Conservation (phyloP, 1,140 invertebrate genomes). For the Eriocheir sinensis region DNA sequence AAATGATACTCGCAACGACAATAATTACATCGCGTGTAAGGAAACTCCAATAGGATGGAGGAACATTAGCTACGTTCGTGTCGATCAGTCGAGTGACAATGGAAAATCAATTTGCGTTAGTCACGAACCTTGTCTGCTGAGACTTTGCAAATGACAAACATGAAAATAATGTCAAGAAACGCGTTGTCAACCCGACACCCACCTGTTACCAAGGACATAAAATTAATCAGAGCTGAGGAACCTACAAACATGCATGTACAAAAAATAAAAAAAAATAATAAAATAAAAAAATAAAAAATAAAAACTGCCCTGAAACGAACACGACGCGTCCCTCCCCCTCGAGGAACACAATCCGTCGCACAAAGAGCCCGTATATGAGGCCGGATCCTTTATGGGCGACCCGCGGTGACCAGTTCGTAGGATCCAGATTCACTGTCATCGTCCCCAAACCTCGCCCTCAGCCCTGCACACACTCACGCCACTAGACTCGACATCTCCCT, state of each 20-base stretch:
- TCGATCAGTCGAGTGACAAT: background rate
- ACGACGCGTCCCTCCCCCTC: background rate
- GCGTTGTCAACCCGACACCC: no score
- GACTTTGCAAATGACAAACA: no score
- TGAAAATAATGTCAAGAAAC: no score
- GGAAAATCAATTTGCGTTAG: background rate
- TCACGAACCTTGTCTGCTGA: background rate
- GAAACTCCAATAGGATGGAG: background rate
- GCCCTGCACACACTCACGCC: background rate
- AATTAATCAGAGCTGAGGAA: no score
- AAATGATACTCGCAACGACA: background rate
- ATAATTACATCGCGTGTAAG: constrained; percentile 1
- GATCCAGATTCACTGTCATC: constrained; percentile 1
- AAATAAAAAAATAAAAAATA: no score
- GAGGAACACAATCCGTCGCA: constrained; percentile 36
- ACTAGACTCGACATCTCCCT: no score
- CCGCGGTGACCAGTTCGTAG: constrained; percentile 37
- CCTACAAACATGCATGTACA: no score
- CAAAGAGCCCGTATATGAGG: constrained; percentile 54
- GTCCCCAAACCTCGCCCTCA: background rate
- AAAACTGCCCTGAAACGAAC: no score
- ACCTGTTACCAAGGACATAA: no score
- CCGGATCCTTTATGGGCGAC: background rate
- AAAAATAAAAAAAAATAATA: no score
- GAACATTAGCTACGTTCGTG: background rate